Percentiles rank a stretch among this genome's conserved stretches.
These are phyloP conservation scores for Pristiophorus japonicus DNA, from an alignment of 2,113 vertebrate species.

Conservation along the genomic window DNA sequence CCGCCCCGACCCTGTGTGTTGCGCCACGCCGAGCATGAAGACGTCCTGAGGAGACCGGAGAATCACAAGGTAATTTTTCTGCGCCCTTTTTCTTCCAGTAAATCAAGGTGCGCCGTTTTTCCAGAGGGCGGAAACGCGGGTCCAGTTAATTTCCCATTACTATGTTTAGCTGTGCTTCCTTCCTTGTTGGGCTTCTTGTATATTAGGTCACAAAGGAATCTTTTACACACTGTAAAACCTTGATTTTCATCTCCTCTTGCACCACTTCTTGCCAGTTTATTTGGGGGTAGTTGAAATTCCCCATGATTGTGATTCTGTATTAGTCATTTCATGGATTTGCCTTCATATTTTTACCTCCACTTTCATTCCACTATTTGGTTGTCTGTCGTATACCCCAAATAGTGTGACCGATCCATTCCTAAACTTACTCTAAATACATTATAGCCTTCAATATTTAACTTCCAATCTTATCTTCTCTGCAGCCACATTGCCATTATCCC, in stretches of 20 bases:
- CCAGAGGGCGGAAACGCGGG: no score
- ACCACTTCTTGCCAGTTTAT: neutral
- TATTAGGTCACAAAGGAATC: neutral
- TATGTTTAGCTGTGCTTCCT: neutral
- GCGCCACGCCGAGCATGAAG: no score
- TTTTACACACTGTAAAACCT: neutral
- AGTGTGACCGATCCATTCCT: neutral
- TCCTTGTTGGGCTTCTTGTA: neutral
- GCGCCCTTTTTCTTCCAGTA: no score
- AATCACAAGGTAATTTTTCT: no score
- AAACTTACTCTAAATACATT: neutral
- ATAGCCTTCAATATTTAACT: neutral
- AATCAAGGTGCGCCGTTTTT: no score
- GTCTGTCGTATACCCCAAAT: neutral
- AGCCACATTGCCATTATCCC: neutral
- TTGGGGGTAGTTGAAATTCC: neutral
- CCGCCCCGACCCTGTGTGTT: no score
- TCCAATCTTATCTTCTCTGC: neutral
- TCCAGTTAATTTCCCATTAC: neutral
- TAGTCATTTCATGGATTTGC: neutral
- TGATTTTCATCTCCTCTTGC: neutral
- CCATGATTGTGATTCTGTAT: neutral
- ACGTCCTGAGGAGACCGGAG: no score
- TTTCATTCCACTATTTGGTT: neutral
- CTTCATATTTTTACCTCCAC: neutral